phyloP scores from a whole-genome alignment of 2,888 invertebrate genomes.

The Lasioglossum malachurum region DNA sequence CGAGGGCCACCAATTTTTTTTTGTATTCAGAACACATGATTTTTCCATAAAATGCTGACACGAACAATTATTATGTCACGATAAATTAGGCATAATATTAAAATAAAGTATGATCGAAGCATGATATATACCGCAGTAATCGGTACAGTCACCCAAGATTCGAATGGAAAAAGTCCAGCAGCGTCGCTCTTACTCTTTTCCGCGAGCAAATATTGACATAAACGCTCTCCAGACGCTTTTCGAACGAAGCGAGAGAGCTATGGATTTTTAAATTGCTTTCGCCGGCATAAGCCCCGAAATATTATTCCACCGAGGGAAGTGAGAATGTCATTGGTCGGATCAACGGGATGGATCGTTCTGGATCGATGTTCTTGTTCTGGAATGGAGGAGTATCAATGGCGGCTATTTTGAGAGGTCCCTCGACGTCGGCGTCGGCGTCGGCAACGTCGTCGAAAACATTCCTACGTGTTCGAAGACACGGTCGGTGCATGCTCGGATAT shows the following conservation, averaged over 20 bases:
- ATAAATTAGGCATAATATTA: no score
- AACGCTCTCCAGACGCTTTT: neutral
- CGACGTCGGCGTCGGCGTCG: conserved; percentile 60
- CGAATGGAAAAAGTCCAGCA: neutral
- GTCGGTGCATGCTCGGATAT: conserved; percentile 24
- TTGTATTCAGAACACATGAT: no score
- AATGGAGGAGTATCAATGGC: conserved; percentile 80
- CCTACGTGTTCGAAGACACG: conserved; percentile 58
- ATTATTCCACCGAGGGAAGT: neutral
- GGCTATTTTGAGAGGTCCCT: conserved; percentile 80
- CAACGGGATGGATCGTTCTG: conserved; percentile 70
- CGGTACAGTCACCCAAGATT: neutral
- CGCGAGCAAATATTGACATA: conserved; percentile 3
- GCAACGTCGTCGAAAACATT: conserved; percentile 67
- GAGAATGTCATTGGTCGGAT: neutral
- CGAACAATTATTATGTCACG: no score
- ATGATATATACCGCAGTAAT: no score
- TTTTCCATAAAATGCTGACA: no score
- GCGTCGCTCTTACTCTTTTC: neutral
- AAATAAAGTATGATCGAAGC: no score
- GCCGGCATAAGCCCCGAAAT: neutral
- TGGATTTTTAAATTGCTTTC: neutral
- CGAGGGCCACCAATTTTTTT: no score
- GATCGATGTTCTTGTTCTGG: conserved; percentile 73
- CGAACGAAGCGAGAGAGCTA: no score